Conservation (phyloP, 92 coral and sea anemone species). For the Heteractis magnifica region DNA sequence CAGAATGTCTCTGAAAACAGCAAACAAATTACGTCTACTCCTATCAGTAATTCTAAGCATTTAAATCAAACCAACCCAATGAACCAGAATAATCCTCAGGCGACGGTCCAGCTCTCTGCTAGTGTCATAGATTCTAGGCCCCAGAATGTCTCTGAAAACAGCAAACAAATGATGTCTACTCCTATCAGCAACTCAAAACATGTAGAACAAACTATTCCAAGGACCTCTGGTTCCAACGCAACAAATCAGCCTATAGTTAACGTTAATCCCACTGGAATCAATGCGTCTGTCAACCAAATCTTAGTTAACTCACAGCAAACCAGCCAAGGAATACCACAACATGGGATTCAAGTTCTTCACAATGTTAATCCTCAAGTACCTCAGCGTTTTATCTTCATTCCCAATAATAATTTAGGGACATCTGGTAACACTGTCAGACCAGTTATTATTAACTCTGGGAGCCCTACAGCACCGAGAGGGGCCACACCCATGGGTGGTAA, state of each 20-base stretch:
- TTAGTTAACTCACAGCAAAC: background rate
- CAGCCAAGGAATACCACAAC: background rate
- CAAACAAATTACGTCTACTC: background rate
- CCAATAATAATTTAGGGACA: conserved; percentile 5
- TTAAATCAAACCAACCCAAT: background rate
- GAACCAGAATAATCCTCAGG: too few species aligned
- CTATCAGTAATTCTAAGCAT: background rate
- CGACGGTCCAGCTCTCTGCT: too few species aligned
- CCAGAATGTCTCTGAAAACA: background rate
- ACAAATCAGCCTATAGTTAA: background rate
- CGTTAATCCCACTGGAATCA: background rate
- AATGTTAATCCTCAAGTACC: conserved; percentile 6
- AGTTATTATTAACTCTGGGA: background rate
- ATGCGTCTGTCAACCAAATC: background rate
- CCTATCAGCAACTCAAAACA: background rate
- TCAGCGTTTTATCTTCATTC: conserved; percentile 13
- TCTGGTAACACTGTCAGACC: background rate
- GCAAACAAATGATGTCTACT: background rate
- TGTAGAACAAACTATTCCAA: background rate
- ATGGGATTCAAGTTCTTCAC: background rate
- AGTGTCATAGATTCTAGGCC: too few species aligned
- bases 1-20: background rate
- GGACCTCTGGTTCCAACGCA: background rate
- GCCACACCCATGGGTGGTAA: background rate
- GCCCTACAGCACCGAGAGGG: background rate